Conservation (phyloP, 1,140 invertebrate genomes). For the Euborellia annulipes region DNA sequence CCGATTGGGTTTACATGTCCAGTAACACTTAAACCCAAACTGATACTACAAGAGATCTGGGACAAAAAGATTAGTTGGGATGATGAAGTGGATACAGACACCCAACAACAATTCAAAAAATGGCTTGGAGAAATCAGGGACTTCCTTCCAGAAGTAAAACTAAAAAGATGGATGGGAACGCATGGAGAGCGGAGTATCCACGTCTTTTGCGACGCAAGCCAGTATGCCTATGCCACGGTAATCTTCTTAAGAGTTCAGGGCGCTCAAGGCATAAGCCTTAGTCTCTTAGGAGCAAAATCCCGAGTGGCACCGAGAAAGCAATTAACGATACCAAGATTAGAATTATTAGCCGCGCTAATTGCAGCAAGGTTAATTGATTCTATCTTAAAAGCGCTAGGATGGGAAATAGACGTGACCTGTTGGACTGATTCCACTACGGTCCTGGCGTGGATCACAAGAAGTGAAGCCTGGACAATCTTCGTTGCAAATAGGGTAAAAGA, state of each 20-base stretch:
- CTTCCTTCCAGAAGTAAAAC: conserved; percentile 12
- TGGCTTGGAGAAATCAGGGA: conserved; percentile 14
- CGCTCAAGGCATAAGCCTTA: conserved; percentile 3
- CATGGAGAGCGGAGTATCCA: conserved; percentile 13
- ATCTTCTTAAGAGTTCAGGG: conserved; percentile 16
- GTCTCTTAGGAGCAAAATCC: conserved; percentile 20
- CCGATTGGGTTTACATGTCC: conserved; percentile 21
- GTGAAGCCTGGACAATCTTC: conserved; percentile 15
- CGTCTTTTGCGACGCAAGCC: conserved; percentile 23
- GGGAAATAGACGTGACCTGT: conserved; percentile 6
- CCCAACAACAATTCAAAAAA: conserved; percentile 10
- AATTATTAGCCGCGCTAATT: conserved; percentile 23
- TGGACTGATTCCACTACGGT: conserved; percentile 24
- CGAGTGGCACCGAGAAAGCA: conserved; percentile 20
- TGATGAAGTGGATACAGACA: conserved; percentile 6
- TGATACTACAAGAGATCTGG: conserved; percentile 19
- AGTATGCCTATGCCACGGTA: conserved; percentile 19
- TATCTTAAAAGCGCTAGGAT: conserved; percentile 12
- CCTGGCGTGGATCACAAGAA: conserved; percentile 19
- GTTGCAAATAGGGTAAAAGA: conserved; percentile 15
- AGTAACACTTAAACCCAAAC: conserved; percentile 16
- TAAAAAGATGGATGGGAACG: conserved; percentile 16
- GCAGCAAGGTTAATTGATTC: conserved; percentile 17
- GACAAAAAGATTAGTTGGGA: conserved; percentile 17
- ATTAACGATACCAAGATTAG: conserved; percentile 21